Conservation (phyloP, 2,113 vertebrate genomes). For the Phrynosoma blainvillii region DNA sequence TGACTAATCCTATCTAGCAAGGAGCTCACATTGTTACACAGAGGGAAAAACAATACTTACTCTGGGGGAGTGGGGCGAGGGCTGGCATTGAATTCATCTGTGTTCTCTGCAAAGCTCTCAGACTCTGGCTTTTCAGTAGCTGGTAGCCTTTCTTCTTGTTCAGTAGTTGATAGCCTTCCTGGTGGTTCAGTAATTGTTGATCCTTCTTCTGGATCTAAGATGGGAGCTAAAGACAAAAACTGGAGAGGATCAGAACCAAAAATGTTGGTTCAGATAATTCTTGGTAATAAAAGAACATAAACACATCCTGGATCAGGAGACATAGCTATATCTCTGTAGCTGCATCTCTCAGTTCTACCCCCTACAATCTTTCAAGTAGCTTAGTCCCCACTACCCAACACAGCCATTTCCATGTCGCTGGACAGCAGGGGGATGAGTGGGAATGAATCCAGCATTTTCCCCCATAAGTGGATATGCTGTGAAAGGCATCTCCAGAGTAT, state of each 20-base stretch:
- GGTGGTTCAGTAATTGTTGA: not conserved
- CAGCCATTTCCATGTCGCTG: too few species aligned
- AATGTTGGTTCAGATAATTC: not conserved
- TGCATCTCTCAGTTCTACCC: too few species aligned
- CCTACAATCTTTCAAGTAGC: too few species aligned
- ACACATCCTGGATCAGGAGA: too few species aligned
- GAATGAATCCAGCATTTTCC: too few species aligned
- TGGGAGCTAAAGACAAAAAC: not conserved
- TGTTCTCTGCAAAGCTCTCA: not conserved
- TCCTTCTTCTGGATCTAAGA: not conserved
- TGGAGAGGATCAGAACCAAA: not conserved
- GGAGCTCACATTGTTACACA: not conserved
- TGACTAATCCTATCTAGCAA: not conserved
- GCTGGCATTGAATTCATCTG: not conserved
- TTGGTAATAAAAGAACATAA: not conserved
- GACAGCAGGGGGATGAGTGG: too few species aligned
- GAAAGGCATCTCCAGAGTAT: too few species aligned
- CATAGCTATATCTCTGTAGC: too few species aligned
- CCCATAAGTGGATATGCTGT: too few species aligned
- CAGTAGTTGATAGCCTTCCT: not conserved
- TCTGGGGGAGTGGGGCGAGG: not conserved
- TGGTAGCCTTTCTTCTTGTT: not conserved
- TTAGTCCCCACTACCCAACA: too few species aligned
- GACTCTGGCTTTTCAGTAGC: not conserved
- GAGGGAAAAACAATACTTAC: not conserved